Conservation (phyloP, 1,140 invertebrate species). For the Conus ventricosus region DNA sequence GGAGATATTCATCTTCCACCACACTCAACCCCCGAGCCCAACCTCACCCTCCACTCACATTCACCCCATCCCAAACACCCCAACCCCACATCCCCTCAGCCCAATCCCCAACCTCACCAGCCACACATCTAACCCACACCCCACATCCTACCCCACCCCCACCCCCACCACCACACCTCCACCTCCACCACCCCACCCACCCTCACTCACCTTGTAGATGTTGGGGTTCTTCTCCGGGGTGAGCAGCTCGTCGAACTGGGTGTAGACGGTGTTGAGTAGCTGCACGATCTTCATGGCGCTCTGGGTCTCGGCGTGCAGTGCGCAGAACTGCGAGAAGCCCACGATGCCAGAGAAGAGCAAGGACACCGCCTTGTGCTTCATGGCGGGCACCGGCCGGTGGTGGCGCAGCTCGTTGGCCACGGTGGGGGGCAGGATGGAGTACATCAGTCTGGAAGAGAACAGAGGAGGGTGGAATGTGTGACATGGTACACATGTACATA, state of each 20-base stretch:
- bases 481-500: background rate
- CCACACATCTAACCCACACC: no score
- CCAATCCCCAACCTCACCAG: no score
- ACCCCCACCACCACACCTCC: no score
- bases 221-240: constrained; percentile 93
- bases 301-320: constrained; percentile 65
- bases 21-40: no score
- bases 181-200: no score
- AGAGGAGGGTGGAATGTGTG: background rate
- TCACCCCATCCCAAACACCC: no score
- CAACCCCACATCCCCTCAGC: no score
- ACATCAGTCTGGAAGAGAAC: constrained; percentile 83
- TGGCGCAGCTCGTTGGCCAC: constrained; percentile 95
- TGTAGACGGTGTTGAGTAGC: constrained; percentile 72
- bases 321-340: constrained; percentile 71
- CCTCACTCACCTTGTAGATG: constrained; percentile 90
- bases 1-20: no score
- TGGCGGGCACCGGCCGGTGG: constrained; percentile 81
- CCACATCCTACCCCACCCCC: no score
- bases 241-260: constrained; percentile 81
- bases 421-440: constrained; percentile 93
- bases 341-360: constrained; percentile 74
- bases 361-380: constrained; percentile 70
- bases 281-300: constrained; percentile 72
- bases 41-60: no score